Conservation (phyloP, 2,888 invertebrate genomes). For the Chironomus riparius region DNA sequence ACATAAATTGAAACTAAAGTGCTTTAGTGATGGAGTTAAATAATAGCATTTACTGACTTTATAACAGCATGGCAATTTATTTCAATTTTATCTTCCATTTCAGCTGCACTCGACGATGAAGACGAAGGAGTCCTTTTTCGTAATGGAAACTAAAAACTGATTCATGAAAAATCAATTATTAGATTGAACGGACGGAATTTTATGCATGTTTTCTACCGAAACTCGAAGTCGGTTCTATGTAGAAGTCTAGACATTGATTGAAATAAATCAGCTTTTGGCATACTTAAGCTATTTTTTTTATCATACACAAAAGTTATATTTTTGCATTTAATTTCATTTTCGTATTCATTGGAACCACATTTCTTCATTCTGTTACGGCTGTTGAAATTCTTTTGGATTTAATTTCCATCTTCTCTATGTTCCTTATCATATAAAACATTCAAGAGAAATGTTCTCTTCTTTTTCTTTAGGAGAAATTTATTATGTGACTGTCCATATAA, state of each 20-base stretch:
- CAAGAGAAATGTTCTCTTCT: neutral
- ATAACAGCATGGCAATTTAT: neutral
- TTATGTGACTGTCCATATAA: neutral
- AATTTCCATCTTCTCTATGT: neutral
- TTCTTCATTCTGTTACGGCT: neutral
- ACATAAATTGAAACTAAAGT: neutral
- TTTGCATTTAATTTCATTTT: neutral
- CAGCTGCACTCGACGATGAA: neutral
- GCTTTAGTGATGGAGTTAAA: neutral
- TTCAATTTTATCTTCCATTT: neutral
- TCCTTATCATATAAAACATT: slow-evolving; percentile 12
- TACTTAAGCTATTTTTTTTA: neutral
- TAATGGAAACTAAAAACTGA: too few relatives aligned
- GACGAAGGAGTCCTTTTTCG: too few relatives aligned
- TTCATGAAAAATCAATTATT: too few relatives aligned
- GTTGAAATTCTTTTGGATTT: neutral
- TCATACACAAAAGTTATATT: neutral
- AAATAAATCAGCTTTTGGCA: slow-evolving; percentile 11
- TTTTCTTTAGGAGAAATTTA: neutral
- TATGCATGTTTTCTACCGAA: neutral
- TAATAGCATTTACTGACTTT: neutral
- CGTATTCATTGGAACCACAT: neutral
- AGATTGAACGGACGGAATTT: neutral
- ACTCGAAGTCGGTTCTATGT: neutral
- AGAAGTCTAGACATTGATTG: slow-evolving; percentile 2